A percentile compares a stretch with the other conserved stretches of the same genome.
Evolutionary conservation across 2,888 invertebrate genomes (phyloP).

Genomic region (Limnephilus auricula): DNA sequence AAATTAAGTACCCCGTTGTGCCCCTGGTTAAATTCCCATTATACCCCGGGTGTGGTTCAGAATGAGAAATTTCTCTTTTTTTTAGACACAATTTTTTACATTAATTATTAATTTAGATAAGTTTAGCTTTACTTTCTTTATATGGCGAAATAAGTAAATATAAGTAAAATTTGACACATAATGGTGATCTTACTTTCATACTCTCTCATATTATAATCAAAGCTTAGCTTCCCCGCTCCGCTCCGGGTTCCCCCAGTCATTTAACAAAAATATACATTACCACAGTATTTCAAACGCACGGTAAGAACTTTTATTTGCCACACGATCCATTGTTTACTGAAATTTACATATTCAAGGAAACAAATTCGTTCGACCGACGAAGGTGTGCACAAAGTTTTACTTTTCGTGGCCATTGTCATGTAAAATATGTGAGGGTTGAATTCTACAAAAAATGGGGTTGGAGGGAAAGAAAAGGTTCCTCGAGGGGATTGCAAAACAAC

Average conservation of each 20-base stretch:
- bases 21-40: too few species aligned
- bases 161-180: too few species aligned
- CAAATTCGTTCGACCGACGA: background rate
- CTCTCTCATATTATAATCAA: too few species aligned
- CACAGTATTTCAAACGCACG: background rate
- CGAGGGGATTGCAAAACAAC: constrained; percentile 19
- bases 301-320: background rate
- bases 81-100: too few species aligned
- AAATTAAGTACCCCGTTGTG: too few species aligned
- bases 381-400: constrained; percentile 47
- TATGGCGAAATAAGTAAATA: too few species aligned
- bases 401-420: constrained; percentile 43
- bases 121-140: too few species aligned
- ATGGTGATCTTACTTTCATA: too few species aligned
- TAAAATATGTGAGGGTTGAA: constrained; percentile 46
- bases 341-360: constrained; percentile 33
- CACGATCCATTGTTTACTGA: constrained; percentile 7
- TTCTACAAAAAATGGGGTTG: constrained; percentile 39
- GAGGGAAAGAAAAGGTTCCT: constrained; percentile 31
- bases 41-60: too few species aligned
- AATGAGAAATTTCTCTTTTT: too few species aligned
- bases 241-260: background rate
- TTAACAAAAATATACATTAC: background rate
- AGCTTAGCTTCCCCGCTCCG: too few species aligned
- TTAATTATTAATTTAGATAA: too few species aligned